These are phyloP conservation scores for Metopolophium dirhodum DNA, from an alignment of 1,140 invertebrate genomes.

Conservation along the genomic window DNA sequence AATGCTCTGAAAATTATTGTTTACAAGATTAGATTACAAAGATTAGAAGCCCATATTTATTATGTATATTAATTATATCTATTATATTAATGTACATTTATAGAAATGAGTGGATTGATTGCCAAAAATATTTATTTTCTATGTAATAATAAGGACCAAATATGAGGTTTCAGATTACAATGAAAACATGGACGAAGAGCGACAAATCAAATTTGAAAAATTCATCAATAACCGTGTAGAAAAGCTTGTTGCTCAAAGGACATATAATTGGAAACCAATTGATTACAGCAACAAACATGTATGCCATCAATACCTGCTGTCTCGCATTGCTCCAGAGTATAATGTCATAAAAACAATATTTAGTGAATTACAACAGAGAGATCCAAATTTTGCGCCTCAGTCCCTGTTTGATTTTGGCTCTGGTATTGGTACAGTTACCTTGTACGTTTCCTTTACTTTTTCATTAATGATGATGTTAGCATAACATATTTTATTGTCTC, in stretches of 20 bases:
- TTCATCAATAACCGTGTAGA: constrained; percentile 58
- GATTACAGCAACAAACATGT: constrained; percentile 70
- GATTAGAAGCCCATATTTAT: background rate
- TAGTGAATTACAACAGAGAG: constrained; percentile 72
- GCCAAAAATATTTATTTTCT: background rate
- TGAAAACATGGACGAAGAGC: constrained; percentile 63
- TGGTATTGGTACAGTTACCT: constrained; percentile 82
- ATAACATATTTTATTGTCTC: background rate
- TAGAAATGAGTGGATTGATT: background rate
- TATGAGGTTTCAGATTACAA: background rate
- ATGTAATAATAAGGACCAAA: background rate
- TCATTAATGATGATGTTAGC: background rate
- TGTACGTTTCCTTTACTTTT: constrained; percentile 66
- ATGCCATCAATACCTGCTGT: constrained; percentile 73
- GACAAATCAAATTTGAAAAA: constrained; percentile 60
- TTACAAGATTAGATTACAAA: background rate
- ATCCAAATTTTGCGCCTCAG: constrained; percentile 75
- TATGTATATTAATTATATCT: background rate
- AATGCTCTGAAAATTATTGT: background rate
- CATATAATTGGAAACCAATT: constrained; percentile 77
- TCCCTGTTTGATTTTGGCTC: constrained; percentile 90
- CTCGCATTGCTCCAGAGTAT: constrained; percentile 76
- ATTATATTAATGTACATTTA: background rate
- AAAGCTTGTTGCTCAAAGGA: constrained; percentile 66
- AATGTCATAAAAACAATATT: constrained; percentile 75